Base-by-base conservation (phyloP, 2,113 vertebrate genomes). In the Pyxicephalus adspersus region DNA sequence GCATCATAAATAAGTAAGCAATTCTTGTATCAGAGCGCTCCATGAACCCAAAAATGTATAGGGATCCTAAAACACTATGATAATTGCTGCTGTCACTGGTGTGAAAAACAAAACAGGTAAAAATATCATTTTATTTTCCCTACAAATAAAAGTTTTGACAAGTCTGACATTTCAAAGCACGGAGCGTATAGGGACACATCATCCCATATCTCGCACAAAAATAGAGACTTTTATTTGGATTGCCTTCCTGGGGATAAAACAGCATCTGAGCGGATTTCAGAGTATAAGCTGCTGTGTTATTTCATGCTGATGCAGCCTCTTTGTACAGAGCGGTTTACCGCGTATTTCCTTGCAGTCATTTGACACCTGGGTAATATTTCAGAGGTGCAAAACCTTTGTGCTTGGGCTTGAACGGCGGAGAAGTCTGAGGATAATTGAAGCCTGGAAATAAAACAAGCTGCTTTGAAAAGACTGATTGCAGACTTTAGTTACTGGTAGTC, bases 361-460 rank as follows among this genome's bases (percentile, higher is more conserved):
- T 67, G 52, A 58, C 64, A 58, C 54, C 52, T 57, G 29, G 64
- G 45, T 65, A 79, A 23, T 11, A 19, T 60, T 60, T 68, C 29
- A 79, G 68, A 79, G 64, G 64, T 78, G 50, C 26, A 17, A 25
- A 29, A 20, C 26, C 76, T 68, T 79, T 67, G 23, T 79, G 25
- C 52, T 60, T 68, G 20, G 29, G 29, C 52, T 68, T 64, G 45
- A 68, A 26, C 52, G 25, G 76, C 26, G 52, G 52, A 15, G 55
- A 60, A 58, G 16, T 23, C 29, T 31, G 3, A 15, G 25, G 28
- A 17, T 58, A 67, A 57, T 34, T 78, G 76, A 78, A 57, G 45
- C 23, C 23, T 67, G 51, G 28, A 38, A 77, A 51, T 50, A 58
- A 55, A 50, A 31, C 23, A 29, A 22, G 15, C 22, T 22, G 58